A percentile compares a stretch with the other conserved stretches of the same genome.
Evolutionary conservation across 1,140 invertebrate species (phyloP).

Genomic region (Psilanteris sp.): DNA sequence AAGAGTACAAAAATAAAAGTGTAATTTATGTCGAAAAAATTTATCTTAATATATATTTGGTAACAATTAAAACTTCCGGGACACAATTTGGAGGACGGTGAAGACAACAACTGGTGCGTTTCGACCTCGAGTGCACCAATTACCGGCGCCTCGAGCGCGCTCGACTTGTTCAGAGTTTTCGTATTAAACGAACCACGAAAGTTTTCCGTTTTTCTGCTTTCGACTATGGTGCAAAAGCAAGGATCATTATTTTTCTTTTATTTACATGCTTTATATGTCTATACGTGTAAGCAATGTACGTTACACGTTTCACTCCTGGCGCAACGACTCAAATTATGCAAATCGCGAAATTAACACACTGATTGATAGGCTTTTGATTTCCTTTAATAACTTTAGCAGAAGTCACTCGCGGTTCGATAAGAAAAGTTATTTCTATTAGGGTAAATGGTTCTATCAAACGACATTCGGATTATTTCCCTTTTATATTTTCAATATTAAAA

Average conservation of each 20-base stretch:
- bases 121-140: slow-evolving; percentile 59
- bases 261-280: slow-evolving; percentile 36
- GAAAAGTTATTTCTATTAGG: too few species aligned
- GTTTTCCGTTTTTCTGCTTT: slow-evolving; percentile 59
- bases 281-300: too few species aligned
- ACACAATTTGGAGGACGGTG: slow-evolving; percentile 39
- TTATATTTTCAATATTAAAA: too few species aligned
- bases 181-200: slow-evolving; percentile 56
- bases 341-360: too few species aligned
- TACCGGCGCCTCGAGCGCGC: slow-evolving; percentile 53
- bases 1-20: slow-evolving; percentile 15
- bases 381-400: too few species aligned
- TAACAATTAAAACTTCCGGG: slow-evolving; percentile 55
- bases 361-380: too few species aligned
- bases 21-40: slow-evolving; percentile 34
- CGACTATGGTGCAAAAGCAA: slow-evolving; percentile 46
- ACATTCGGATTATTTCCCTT: too few species aligned
- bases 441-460: too few species aligned
- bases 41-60: slow-evolving; percentile 39
- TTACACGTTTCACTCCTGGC: too few species aligned
- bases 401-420: too few species aligned
- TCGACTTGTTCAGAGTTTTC: slow-evolving; percentile 57
- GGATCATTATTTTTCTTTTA: slow-evolving; percentile 44
- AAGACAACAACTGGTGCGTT: slow-evolving; percentile 59
- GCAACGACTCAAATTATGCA: too few species aligned